Conservation (phyloP, 2,113 vertebrate species). For the Sphyrna mokarran region DNA sequence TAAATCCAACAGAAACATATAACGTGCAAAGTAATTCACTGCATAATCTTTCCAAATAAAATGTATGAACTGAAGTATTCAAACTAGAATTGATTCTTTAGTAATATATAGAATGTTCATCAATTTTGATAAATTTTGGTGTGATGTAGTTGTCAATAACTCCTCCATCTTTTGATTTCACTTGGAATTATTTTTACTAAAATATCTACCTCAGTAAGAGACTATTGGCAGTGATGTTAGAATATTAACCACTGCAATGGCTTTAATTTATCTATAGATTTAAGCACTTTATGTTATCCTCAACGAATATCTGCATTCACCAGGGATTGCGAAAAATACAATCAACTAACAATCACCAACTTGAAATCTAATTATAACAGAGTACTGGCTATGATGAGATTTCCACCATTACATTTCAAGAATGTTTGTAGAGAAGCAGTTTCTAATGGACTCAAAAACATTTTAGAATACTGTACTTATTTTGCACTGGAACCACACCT, state of each 20-base stretch:
- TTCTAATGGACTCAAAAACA: not conserved
- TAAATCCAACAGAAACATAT: not conserved
- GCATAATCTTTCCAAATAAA: not conserved
- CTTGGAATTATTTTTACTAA: not conserved
- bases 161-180: not conserved
- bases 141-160: not conserved
- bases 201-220: not conserved
- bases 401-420: not conserved
- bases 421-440: not conserved
- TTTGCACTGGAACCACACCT: not conserved
- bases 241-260: constrained; percentile 23
- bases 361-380: not conserved
- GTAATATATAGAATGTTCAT: not conserved
- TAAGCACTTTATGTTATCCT: not conserved
- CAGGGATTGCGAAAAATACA: not conserved
- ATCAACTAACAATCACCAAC: not conserved
- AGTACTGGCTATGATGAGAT: not conserved
- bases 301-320: not conserved
- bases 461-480: not conserved
- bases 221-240: not conserved
- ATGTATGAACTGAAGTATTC: not conserved
- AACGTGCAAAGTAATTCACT: not conserved
- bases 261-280: not conserved
- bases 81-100: not conserved
- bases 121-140: not conserved